phyloP scores from a whole-genome alignment of 1,140 invertebrate genomes.

The Temnothorax longispinosus region DNA sequence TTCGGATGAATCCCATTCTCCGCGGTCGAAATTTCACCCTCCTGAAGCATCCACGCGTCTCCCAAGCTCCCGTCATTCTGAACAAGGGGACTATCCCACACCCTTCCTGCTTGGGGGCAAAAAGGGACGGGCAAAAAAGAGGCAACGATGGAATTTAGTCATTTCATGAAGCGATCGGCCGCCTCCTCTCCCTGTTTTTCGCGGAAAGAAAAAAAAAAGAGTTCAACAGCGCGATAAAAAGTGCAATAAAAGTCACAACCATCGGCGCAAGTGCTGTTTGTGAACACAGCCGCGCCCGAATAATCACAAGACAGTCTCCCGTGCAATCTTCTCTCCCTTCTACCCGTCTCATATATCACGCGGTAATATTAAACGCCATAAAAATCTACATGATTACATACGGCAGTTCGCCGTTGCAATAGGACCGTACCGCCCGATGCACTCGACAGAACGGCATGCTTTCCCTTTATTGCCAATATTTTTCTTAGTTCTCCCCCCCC shows the following conservation, averaged over 20 bases:
- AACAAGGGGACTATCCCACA: conserved; percentile 61
- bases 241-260: not conserved
- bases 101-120: conserved; percentile 57
- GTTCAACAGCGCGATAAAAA: not conserved
- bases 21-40: not conserved
- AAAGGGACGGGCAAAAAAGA: not conserved
- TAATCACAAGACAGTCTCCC: conserved; percentile 8
- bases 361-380: conserved; percentile 44
- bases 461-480: conserved; percentile 67
- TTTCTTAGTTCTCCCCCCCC: not conserved
- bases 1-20: conserved; percentile 67
- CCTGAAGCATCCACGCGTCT: conserved; percentile 39
- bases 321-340: not conserved
- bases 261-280: not conserved
- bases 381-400: conserved; percentile 63
- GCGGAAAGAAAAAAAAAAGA: not conserved
- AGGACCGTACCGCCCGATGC: not conserved
- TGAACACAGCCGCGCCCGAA: not conserved
- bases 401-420: conserved; percentile 13
- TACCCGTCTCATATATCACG: not conserved
- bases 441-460: conserved; percentile 29
- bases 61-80: conserved; percentile 17
- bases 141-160: not conserved
- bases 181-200: not conserved
- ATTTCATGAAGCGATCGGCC: conserved; percentile 47